These are phyloP conservation scores for Alviniconcha strummeri DNA, from an alignment of 2,888 invertebrate species.

Conservation along the genomic window DNA sequence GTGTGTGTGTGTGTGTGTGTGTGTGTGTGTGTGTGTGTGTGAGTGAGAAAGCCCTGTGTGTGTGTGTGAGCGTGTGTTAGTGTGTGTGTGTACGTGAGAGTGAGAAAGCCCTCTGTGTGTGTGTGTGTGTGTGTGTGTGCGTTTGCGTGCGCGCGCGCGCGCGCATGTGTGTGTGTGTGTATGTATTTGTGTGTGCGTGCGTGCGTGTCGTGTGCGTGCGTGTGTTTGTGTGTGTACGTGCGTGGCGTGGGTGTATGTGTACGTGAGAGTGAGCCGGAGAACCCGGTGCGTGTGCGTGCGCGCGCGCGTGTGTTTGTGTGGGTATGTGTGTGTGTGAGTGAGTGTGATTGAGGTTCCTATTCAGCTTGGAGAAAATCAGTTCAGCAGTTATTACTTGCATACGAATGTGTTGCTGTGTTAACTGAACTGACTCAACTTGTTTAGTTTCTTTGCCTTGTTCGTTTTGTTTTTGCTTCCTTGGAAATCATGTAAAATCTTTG, in stretches of 20 bases:
- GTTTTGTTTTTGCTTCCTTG: no score
- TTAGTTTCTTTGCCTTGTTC: no score
- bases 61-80: background rate
- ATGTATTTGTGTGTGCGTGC: slow-evolving; percentile 8
- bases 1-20: background rate
- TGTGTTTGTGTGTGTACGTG: background rate
- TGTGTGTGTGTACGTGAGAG: background rate
- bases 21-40: background rate
- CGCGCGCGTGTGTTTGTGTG: background rate
- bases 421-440: no score
- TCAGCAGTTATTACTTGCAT: background rate
- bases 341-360: background rate
- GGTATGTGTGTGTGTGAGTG: background rate
- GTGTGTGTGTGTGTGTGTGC: background rate
- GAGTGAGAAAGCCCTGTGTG: background rate
- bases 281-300: background rate
- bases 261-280: background rate
- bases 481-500: no score
- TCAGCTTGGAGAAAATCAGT: background rate
- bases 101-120: no score
- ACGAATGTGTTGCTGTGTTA: background rate
- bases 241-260: background rate
- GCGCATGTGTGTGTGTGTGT: background rate
- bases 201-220: background rate
- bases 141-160: background rate